Base-by-base conservation (phyloP, 2,113 vertebrate species). In the Phalacrocorax pelagicus region DNA sequence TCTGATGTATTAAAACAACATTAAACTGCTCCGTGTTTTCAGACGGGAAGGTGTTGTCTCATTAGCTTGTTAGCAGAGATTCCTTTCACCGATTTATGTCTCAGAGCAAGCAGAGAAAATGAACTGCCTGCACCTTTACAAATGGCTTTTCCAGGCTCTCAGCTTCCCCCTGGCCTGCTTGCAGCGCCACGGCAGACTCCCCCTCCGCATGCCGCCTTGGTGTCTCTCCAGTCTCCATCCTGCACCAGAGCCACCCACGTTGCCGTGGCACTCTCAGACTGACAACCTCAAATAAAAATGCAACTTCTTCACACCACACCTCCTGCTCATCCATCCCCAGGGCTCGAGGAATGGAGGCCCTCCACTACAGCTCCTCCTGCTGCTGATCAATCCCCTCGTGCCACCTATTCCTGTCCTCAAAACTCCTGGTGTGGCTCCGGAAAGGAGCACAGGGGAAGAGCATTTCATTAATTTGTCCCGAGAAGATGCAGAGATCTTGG, bases 331-430 rank as follows among this genome's bases (percentile, higher is more conserved):
- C 42, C 14, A 5, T 5, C 29, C 61, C 87, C 18, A 46, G 10
- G 52, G 55, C 51, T 24, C 52, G 15, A 22, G 58, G 30, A 36
- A 36, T 1, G 15, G 15, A 67, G 11, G 29, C 49, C 5, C 20
- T 26, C 27, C 2, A 8, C 71, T 36, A 36, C 58, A 59, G 24
- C 58, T 24, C 21, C 55, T 30, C 12, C n/a, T 57, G 78, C 47
- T 44, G 61, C 10, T 29, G 11, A 5, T 9, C 5, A 1, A 9
- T 10, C 54, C 54, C 34, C 58, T 34, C 38, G 0, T 6, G 6
- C 47, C 18, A 20, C 49, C 36, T 69, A 61, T 63, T 62, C 40
- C 49, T 24, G 7, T 6, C 59, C 86, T 26, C 49, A 69, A 44
- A 73, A 52, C 77, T 81, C 23, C 22, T 3, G 21, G 29, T 2